phyloP scores from a whole-genome alignment of 2,888 invertebrate genomes.

The Aphrophora alni region DNA sequence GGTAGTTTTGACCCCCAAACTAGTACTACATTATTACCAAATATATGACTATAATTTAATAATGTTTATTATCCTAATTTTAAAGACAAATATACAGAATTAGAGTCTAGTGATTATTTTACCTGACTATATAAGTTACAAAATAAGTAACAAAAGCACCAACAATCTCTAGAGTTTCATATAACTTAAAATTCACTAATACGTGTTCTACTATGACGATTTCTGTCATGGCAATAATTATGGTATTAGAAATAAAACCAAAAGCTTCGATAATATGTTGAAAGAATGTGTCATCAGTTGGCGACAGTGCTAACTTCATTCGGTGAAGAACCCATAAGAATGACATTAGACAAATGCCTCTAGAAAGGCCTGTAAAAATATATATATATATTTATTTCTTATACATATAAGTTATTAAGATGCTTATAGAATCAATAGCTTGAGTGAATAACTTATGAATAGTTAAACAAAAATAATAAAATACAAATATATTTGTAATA shows the following conservation, averaged over 20 bases:
- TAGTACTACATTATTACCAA: too few species aligned
- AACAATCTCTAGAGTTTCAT: not conserved
- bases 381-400: too few species aligned
- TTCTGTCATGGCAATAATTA: not conserved
- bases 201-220: not conserved
- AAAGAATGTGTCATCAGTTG: not conserved
- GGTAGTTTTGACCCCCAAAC: too few species aligned
- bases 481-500: too few species aligned
- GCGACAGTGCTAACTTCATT: not conserved
- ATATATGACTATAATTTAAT: too few species aligned
- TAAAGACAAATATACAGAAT: too few species aligned
- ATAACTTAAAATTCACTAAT: not conserved
- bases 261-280: not conserved
- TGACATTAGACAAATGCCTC: not conserved
- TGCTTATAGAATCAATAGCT: too few species aligned
- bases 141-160: not conserved
- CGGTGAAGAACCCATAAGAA: not conserved
- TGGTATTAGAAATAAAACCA: not conserved
- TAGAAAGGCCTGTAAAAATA: not conserved
- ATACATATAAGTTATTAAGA: too few species aligned
- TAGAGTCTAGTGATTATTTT: too few species aligned
- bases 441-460: too few species aligned
- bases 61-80: too few species aligned
- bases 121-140: not conserved
- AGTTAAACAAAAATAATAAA: too few species aligned